Evolutionary conservation across 2,888 invertebrate species (phyloP).

Genomic region (Melanargia galathea): DNA sequence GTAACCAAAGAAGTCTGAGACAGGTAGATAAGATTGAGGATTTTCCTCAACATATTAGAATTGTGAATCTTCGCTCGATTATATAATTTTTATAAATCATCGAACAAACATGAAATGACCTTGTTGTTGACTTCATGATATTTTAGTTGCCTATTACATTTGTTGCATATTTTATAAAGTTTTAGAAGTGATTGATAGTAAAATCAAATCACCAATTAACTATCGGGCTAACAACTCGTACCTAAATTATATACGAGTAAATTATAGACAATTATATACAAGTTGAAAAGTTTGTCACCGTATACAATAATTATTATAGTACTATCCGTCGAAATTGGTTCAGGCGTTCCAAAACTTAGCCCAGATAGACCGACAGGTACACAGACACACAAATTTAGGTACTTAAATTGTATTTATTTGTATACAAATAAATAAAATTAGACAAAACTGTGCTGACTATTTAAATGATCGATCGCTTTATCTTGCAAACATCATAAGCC

Average conservation of each 20-base stretch:
- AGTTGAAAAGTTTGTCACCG: no score
- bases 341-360: no score
- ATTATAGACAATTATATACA: no score
- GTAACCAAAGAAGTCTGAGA: constrained; percentile 1
- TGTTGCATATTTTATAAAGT: neutral
- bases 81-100: constrained; percentile 10
- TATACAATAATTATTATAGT: no score
- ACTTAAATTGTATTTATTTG: no score
- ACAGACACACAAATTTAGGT: no score
- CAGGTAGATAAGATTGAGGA: neutral
- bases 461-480: neutral
- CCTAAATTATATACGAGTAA: no score
- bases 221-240: neutral
- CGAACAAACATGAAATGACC: neutral
- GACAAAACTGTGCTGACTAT: no score
- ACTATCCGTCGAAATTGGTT: no score
- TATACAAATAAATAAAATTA: neutral
- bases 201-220: neutral
- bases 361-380: no score
- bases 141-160: neutral
- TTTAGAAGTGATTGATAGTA: neutral
- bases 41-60: constrained; percentile 10
- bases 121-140: neutral
- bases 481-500: neutral
- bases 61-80: constrained; percentile 13